Percentiles rank a stretch among this genome's conserved stretches.
These are phyloP conservation scores for Dastarcus helophoroides DNA, from an alignment of 2,888 invertebrate genomes.

Conservation along the genomic window DNA sequence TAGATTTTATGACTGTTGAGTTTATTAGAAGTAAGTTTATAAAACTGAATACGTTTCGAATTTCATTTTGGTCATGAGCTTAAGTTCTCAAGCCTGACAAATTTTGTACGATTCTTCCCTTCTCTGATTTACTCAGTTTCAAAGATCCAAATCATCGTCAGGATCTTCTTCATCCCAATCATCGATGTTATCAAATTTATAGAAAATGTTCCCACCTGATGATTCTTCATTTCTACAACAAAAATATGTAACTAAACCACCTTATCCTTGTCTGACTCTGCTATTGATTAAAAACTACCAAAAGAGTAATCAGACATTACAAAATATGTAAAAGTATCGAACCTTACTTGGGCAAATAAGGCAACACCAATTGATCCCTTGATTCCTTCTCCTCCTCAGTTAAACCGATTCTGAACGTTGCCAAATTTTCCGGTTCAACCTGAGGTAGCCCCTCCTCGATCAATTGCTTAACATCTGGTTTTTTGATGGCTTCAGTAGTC, in stretches of 20 bases:
- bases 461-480: conserved; percentile 27
- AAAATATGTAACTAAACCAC: conserved; percentile 16
- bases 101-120: neutral
- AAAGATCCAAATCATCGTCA: conserved; percentile 72
- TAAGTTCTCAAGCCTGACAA: neutral
- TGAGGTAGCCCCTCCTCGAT: conserved; percentile 19
- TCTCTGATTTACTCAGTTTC: conserved; percentile 19
- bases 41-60: too few species aligned
- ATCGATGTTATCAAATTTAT: conserved; percentile 65
- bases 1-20: too few species aligned
- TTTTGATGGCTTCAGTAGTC: conserved; percentile 27
- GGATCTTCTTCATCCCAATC: conserved; percentile 83
- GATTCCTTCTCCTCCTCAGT: conserved; percentile 50
- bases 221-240: conserved; percentile 12
- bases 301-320: conserved; percentile 4
- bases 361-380: conserved; percentile 41
- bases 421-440: conserved; percentile 38
- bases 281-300: conserved; percentile 10
- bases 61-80: too few species aligned
- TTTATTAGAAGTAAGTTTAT: too few species aligned
- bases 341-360: conserved; percentile 42
- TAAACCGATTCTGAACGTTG: conserved; percentile 55
- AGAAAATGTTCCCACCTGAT: conserved; percentile 52
- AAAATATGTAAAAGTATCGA: conserved; percentile 2
- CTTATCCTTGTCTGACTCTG: too few species aligned